Conservation (phyloP, 2,113 vertebrate species). For the Scalopus aquaticus region DNA sequence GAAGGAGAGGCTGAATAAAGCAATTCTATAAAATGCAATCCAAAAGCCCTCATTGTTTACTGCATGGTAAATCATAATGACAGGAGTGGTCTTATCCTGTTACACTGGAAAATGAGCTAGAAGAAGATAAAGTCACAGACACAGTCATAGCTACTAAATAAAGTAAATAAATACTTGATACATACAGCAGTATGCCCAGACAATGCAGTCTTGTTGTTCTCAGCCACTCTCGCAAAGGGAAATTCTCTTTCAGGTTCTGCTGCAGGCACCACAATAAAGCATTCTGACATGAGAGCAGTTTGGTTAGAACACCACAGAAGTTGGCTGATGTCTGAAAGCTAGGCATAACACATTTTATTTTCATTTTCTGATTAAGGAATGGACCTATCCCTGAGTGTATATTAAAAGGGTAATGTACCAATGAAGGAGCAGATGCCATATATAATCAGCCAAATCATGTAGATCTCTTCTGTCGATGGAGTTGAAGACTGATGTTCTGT, state of each 20-base stretch:
- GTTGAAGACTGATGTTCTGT: background rate
- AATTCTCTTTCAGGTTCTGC: slow-evolving; percentile 23
- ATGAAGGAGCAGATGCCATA: background rate
- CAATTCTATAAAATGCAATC: slow-evolving; percentile 57
- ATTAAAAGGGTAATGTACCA: background rate
- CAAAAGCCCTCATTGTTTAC: slow-evolving; percentile 71
- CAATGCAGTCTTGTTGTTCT: background rate
- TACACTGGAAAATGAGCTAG: slow-evolving; percentile 63
- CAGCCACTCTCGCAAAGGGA: slow-evolving; percentile 33
- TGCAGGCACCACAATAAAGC: slow-evolving; percentile 43
- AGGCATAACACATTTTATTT: slow-evolving; percentile 26
- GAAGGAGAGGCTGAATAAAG: slow-evolving; percentile 61
- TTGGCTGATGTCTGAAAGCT: slow-evolving; percentile 11
- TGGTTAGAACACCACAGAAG: slow-evolving; percentile 28
- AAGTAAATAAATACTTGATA: slow-evolving; percentile 54
- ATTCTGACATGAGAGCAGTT: background rate
- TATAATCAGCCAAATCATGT: background rate
- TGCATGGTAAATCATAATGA: slow-evolving; percentile 66
- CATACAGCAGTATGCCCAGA: slow-evolving; percentile 35
- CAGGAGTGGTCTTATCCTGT: slow-evolving; percentile 67
- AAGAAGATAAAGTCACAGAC: slow-evolving; percentile 70
- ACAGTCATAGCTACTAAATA: slow-evolving; percentile 33
- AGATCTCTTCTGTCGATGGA: background rate
- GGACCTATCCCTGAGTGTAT: background rate
- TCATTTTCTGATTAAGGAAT: slow-evolving; percentile 55